phyloP scores from a whole-genome alignment of 2,888 invertebrate genomes.

The Leptogaster cylindrica region DNA sequence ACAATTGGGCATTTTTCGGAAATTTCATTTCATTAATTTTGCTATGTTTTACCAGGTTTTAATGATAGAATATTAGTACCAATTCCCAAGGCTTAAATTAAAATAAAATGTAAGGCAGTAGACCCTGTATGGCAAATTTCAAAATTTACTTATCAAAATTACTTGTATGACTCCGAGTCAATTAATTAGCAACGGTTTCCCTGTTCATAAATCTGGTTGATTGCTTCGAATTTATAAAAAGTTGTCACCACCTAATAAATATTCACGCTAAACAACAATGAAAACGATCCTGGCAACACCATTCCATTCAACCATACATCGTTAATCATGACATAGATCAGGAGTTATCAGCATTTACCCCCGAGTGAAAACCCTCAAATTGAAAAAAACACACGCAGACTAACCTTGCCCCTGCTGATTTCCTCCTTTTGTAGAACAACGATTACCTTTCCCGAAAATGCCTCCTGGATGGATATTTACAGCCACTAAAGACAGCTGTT shows the following conservation, averaged over 20 bases:
- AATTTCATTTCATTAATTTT: too few species aligned
- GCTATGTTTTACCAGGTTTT: too few species aligned
- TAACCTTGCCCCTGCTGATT: neutral
- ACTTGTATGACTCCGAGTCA: too few species aligned
- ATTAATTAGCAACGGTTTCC: too few species aligned
- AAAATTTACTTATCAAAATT: too few species aligned
- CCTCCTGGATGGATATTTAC: slow-evolving; percentile 25
- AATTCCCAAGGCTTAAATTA: too few species aligned
- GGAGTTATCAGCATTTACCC: slow-evolving; percentile 35
- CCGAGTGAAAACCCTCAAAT: slow-evolving; percentile 17
- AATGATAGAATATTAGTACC: too few species aligned
- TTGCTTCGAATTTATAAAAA: too few species aligned
- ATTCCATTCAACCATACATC: slow-evolving; percentile 6
- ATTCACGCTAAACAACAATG: slow-evolving; percentile 27
- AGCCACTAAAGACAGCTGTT: slow-evolving; percentile 30
- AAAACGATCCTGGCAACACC: slow-evolving; percentile 37
- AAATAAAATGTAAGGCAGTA: too few species aligned
- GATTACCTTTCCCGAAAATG: slow-evolving; percentile 16
- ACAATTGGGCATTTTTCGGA: too few species aligned
- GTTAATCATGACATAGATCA: slow-evolving; percentile 36
- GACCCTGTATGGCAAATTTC: too few species aligned
- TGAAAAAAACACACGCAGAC: slow-evolving; percentile 17
- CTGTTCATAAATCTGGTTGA: too few species aligned
- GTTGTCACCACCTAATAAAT: slow-evolving; percentile 30
- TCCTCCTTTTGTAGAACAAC: neutral